Percentiles rank a stretch among this genome's conserved stretches.
Conservation (phyloP, 2,888 invertebrate genomes). For the Linnaemya vulpina region DNA sequence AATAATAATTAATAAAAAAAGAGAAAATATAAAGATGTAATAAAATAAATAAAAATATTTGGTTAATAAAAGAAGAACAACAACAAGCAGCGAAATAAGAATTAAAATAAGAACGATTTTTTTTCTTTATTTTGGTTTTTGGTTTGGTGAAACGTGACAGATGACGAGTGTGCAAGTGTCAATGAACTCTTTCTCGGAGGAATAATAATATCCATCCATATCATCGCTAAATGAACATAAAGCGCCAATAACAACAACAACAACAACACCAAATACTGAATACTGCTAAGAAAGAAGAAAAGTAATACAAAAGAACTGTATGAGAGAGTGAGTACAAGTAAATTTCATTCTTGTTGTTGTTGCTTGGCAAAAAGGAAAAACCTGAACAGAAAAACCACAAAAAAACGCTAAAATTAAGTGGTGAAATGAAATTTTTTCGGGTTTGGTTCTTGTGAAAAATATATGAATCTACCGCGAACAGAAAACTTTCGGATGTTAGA, state of each 20-base stretch:
- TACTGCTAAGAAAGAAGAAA: constrained; percentile 33
- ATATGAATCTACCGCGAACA: too few species aligned
- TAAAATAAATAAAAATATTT: constrained; percentile 63
- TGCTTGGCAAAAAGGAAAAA: constrained; percentile 61
- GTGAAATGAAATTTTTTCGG: not conserved
- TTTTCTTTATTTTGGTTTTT: constrained; percentile 66
- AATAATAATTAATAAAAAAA: constrained; percentile 19
- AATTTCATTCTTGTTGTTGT: constrained; percentile 58
- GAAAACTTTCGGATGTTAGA: too few species aligned
- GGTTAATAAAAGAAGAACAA: constrained; percentile 40
- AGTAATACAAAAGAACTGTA: constrained; percentile 20
- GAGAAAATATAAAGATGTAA: constrained; percentile 7
- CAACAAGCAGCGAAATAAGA: constrained; percentile 12
- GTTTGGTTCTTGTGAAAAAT: not conserved
- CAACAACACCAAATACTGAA: constrained; percentile 13
- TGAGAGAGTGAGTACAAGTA: constrained; percentile 18
- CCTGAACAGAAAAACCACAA: constrained; percentile 60
- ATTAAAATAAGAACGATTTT: constrained; percentile 54
- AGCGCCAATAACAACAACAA: constrained; percentile 32
- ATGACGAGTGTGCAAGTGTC: constrained; percentile 81
- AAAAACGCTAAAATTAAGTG: constrained; percentile 34
- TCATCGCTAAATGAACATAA: constrained; percentile 65
- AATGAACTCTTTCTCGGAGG: constrained; percentile 81
- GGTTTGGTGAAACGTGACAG: constrained; percentile 78
- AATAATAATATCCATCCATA: constrained; percentile 64